Base-by-base conservation (phyloP, 2,888 invertebrate species). In the Orthosia gracilis region DNA sequence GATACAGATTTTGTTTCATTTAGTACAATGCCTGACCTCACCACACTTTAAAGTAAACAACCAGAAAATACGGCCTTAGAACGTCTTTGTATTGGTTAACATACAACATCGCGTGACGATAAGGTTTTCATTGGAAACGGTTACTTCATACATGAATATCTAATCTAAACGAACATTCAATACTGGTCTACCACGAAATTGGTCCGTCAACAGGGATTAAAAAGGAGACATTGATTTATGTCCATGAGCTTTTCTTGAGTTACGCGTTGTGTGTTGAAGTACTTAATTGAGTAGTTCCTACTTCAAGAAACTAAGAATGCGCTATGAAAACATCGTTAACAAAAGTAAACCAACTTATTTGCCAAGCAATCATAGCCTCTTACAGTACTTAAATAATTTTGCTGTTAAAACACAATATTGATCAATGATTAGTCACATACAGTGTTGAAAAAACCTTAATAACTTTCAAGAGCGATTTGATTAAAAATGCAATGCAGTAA, bases 31-130 rank as follows among this genome's bases (percentile, higher is more conserved):
- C 4, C 58, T 0, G 12, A 58, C 31, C 18, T 58, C 12, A 4
- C n/a, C 13, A 45, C 15, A 15, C 45, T n/a, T 2, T 58, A 40
- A 11, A 15, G n/a, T 15, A 13, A 59, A 5, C 12, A 9, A 52
- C 21, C 15, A 40, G 9, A 31, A 58, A 31, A n/a, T 47, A 18
- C 21, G 18, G 1, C 13, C 3, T n/a, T 15, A 65, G 4, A 40
- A 12, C 17, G 18, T 49, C 5, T 49, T 68, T 40, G 40, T 50
- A 64, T 23, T 18, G 45, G 13, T 54, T 21, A 54, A 59, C 18
- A 23, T 17, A 49, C 15, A 67, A 55, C 23, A 67, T 78, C 4
- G 73, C 79, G 63, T 78, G 79, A 55, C n/a, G 40, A 61, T 45
- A 74, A 45, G 12, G 13, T 45, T 58, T 63, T 31, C 18, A 66